Evolutionary conservation across 2,888 invertebrate genomes (phyloP).

Genomic region (Cephus sareptanus): DNA sequence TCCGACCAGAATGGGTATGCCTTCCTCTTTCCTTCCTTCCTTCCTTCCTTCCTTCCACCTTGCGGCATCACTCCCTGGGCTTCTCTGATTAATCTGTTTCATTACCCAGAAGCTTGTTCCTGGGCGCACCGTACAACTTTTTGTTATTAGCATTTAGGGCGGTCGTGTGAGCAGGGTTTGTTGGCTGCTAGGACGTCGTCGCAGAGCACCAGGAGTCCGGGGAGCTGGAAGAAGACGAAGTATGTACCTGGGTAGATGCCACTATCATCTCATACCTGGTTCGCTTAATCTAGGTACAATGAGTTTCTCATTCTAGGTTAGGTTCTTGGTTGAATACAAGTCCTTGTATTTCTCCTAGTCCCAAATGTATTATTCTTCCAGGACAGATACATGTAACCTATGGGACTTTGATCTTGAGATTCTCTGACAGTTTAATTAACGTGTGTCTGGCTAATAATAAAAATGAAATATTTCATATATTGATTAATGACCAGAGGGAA

Average conservation of each 20-base stretch:
- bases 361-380: not conserved
- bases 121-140: conserved; percentile 34
- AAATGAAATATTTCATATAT: not conserved
- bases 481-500: not conserved
- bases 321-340: not conserved
- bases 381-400: not conserved
- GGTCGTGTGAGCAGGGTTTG: conserved; percentile 9
- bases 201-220: conserved; percentile 15
- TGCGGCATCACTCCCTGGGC: conserved; percentile 1
- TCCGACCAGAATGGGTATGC: too few species aligned
- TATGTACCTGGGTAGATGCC: not conserved
- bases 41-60: not conserved
- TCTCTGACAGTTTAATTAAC: not conserved
- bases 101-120: conserved; percentile 33
- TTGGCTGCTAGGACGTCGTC: conserved; percentile 12
- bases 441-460: not conserved
- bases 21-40: not conserved
- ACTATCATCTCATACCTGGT: not conserved
- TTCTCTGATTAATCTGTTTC: conserved; percentile 47
- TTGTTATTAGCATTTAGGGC: conserved; percentile 48
- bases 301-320: not conserved
- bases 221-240: not conserved
- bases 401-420: not conserved
- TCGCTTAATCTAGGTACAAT: not conserved
- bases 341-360: not conserved